Evolutionary conservation across 2,888 invertebrate genomes (phyloP).

Genomic region (Osmoderma eremita): DNA sequence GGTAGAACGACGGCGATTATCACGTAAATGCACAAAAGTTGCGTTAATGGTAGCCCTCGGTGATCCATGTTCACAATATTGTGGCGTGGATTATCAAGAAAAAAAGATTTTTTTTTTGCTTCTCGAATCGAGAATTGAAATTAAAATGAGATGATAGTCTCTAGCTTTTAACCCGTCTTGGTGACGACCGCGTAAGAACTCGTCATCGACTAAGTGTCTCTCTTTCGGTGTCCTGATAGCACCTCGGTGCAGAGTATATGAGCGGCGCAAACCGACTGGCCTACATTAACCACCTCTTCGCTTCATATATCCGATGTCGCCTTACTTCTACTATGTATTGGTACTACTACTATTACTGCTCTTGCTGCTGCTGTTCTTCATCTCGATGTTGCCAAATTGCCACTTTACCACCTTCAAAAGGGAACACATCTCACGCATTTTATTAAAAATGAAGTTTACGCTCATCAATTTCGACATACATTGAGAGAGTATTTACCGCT

Average conservation of each 20-base stretch:
- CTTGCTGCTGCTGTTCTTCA: conserved; percentile 8
- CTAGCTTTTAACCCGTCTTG: conserved; percentile 1
- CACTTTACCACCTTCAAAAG: conserved; percentile 6
- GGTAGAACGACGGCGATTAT: conserved; percentile 51
- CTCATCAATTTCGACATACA: too few species aligned
- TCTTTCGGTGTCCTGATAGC: conserved; percentile 33
- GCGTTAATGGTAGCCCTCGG: conserved; percentile 43
- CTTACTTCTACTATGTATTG: conserved; percentile 35
- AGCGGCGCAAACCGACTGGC: conserved; percentile 57
- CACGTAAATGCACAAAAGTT: conserved; percentile 53
- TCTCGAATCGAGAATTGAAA: neutral
- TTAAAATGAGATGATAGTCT: neutral
- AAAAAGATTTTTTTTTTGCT: neutral
- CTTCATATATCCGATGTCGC: conserved; percentile 38
- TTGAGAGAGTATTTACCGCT: too few species aligned
- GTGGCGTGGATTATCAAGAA: too few species aligned
- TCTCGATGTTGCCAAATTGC: neutral
- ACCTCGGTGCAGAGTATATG: conserved; percentile 48
- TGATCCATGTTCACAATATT: conserved; percentile 31
- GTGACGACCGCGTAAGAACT: conserved; percentile 33
- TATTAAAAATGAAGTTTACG: too few species aligned
- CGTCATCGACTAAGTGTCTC: conserved; percentile 30
- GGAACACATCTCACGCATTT: neutral
- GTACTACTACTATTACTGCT: conserved; percentile 18
- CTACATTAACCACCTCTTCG: conserved; percentile 58